These are phyloP conservation scores for Drosophila truncata DNA, from an alignment of 1,140 invertebrate genomes.

Conservation along the genomic window DNA sequence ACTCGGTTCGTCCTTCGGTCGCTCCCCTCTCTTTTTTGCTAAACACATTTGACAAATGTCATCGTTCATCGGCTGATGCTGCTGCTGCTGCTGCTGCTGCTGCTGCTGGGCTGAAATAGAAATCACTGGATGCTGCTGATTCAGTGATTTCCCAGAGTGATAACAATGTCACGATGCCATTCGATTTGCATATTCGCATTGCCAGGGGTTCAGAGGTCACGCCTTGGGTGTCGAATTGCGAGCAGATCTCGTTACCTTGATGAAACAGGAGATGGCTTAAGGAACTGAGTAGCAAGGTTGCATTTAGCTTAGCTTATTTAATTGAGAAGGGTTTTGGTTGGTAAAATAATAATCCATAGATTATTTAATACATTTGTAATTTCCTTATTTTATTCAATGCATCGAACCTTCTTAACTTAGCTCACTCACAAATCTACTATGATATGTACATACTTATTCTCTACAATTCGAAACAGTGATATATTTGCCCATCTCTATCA, in stretches of 20 bases:
- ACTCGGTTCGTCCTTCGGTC: background rate
- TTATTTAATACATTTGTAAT: too few relatives aligned
- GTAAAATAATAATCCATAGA: too few relatives aligned
- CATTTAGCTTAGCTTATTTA: too few relatives aligned
- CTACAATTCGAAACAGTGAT: constrained; percentile 26
- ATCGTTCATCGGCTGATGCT: constrained; percentile 50
- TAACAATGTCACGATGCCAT: constrained; percentile 63
- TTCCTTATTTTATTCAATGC: background rate
- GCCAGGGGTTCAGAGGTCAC: constrained; percentile 27
- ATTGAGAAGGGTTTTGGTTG: background rate
- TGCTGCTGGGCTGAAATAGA: constrained; percentile 31
- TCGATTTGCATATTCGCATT: constrained; percentile 58
- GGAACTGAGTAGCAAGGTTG: background rate
- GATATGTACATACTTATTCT: constrained; percentile 9
- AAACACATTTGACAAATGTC: constrained; percentile 69
- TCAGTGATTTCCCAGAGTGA: constrained; percentile 67
- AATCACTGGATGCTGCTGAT: constrained; percentile 58
- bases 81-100: constrained; percentile 20
- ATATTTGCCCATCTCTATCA: constrained; percentile 47
- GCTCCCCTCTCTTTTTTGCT: constrained; percentile 8
- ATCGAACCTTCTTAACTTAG: background rate
- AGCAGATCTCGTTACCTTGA: constrained; percentile 17
- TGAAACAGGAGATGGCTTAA: constrained; percentile 1
- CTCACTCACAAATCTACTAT: background rate
- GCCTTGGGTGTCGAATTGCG: constrained; percentile 25